A percentile compares a stretch with the other conserved stretches of the same genome.
These are phyloP conservation scores for Sinocyclocheilus rhinocerous DNA, from an alignment of 2,113 vertebrate species.

Conservation along the genomic window DNA sequence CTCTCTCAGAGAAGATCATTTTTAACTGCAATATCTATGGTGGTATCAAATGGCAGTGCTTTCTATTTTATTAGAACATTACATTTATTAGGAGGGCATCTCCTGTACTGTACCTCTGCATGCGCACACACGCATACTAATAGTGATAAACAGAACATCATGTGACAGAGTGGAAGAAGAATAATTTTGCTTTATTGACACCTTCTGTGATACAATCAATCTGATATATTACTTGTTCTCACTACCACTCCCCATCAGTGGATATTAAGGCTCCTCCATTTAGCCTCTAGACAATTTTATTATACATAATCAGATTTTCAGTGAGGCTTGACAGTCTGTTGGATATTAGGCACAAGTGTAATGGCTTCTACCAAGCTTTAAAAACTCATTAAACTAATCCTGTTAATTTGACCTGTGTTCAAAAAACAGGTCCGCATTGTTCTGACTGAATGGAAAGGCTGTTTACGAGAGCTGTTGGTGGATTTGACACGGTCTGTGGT, in stretches of 20 bases:
- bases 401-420: constrained; percentile 50
- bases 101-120: background rate
- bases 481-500: constrained; percentile 32
- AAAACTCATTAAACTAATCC: constrained; percentile 51
- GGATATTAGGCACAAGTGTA: constrained; percentile 52
- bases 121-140: background rate
- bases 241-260: constrained; percentile 50
- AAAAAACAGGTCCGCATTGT: constrained; percentile 25
- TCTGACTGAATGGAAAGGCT: constrained; percentile 19
- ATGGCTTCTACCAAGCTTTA: constrained; percentile 48
- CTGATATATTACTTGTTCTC: constrained; percentile 54
- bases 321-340: constrained; percentile 48
- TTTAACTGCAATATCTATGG: constrained; percentile 9
- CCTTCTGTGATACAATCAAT: constrained; percentile 51
- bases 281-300: constrained; percentile 56
- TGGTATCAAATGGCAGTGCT: constrained; percentile 36
- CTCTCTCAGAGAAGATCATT: constrained; percentile 6
- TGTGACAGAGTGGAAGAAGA: constrained; percentile 16
- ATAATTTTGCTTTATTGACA: constrained; percentile 49
- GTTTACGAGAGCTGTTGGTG: constrained; percentile 26
- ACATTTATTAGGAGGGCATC: background rate
- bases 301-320: constrained; percentile 56
- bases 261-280: constrained; percentile 51
- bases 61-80: constrained; percentile 22
- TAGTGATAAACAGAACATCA: constrained; percentile 46